Base-by-base conservation (phyloP, 2,888 invertebrate genomes). In the Sthenelais limicola region DNA sequence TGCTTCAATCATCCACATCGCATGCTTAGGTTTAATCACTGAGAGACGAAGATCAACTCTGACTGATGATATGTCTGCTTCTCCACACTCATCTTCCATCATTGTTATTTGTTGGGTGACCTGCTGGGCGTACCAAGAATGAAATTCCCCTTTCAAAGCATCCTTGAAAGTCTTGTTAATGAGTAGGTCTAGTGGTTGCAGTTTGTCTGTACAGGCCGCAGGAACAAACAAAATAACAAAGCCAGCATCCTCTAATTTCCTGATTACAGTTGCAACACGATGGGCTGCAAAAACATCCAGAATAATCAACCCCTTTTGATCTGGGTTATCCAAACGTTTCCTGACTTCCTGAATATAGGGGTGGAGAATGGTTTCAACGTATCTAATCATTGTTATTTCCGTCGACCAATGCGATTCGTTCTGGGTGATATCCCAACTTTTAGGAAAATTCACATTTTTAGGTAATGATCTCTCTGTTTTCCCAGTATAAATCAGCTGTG, bases 141-240 rank as follows among this genome's bases (percentile, higher is more conserved):
- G 72, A 58, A 76, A 77, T 2, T 33, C 0, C 3, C 4, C n/a
- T 28, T 77, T 77, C 7, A 26, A 26, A 1, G 67, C 73, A 30
- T 52, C n/a, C 38, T 76, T 76, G 49, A 70, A 77, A 12, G 71
- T 58, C 15, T 69, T 52, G 33, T 77, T 76, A 21, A 77, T 74
- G 24, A 67, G 33, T n/a, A 77, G 28, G 38, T 79, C 75, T 9
- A 77, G 51, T 0, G 76, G 78, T 47, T 77, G 76, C 2, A 79
- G 68, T 24, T 48, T 47, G 62, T 78, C 78, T 2, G 77, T 78
- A 48, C 77, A 79, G 1, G 62, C 66, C 9, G 74, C 78, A 12
- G 74, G 77, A 5, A 79, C 74, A 51, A 67, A 76, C 51, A 72
- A 18, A 1, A 49, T 33, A 1, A 52, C 66, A 30, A 70, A 74